Base-by-base conservation (phyloP, 2,888 invertebrate genomes). In the Epicampocera succincta region DNA sequence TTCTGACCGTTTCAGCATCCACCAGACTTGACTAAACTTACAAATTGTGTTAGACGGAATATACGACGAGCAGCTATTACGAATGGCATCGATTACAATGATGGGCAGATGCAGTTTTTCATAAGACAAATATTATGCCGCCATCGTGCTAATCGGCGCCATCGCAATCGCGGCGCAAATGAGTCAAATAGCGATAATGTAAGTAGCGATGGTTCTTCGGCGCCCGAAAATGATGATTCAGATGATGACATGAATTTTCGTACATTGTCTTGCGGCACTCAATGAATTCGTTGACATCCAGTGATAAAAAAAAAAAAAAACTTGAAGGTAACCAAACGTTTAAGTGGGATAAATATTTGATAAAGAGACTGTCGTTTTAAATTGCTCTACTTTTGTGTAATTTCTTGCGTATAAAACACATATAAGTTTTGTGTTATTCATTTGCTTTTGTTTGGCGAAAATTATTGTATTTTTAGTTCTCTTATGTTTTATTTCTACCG, bases 21-120 rank as follows among this genome's bases (percentile, higher is more conserved):
- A 5, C 88, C 88, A 4, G 81, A 85, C 40, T 85, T 87, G 82
- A 84, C 84, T 3, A 86, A 87, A 52, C 82, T 91, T 3, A 86
- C 87, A 66, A 85, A 76, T 60, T 90, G 87, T 85, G 86, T 89
- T 19, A 85, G 84, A 60, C 87, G 87, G 1, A 91, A 91, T 77
- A 85, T 90, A 65, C 83, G 87, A 80, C 84, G 85, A 76, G 79
- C 77, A 66, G 83, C 86, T 60, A 48, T 85, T 63, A 48, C 84
- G 48, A 85, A 85, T 19, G 77, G 58, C 9, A 85, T 84, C 33
- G 85, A 86, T 15, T 86, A 87, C 75, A 87, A 88, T 72, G 86
- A 88, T 66, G 85, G 87, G 54, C 88, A 89, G 19, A 87, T 90
- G 71, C 88, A 88, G 65, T 86, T 88, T 80, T 89, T 90, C 60